phyloP scores from a whole-genome alignment of 1,140 invertebrate genomes.

The Vollenhovia emeryi region DNA sequence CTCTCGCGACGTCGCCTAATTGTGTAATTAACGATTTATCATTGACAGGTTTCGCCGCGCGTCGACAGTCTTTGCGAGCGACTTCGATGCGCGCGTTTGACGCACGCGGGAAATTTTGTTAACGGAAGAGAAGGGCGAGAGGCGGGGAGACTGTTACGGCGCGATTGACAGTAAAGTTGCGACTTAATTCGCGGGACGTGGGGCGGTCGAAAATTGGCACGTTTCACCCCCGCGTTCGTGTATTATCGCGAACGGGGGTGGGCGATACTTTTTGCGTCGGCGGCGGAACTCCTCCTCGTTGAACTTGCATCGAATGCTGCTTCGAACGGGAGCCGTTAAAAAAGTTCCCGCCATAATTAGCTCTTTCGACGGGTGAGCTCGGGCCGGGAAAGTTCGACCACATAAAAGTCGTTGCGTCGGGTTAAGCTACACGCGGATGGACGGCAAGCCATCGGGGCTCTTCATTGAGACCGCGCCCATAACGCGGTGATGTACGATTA shows the following conservation, averaged over 20 bases:
- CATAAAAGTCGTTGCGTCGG: constrained; percentile 63
- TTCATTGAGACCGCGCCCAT: constrained; percentile 40
- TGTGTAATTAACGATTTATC: constrained; percentile 28
- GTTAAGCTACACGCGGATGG: constrained; percentile 28
- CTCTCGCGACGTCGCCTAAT: background rate
- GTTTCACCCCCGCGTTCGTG: background rate
- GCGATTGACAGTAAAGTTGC: background rate
- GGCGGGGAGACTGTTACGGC: background rate
- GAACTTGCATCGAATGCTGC: constrained; percentile 18
- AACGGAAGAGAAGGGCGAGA: too few relatives aligned
- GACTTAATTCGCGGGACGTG: background rate
- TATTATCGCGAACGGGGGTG: background rate
- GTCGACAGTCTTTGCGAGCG: background rate
- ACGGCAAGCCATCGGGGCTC: background rate
- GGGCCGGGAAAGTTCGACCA: constrained; percentile 61
- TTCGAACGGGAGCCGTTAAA: constrained; percentile 40
- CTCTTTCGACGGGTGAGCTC: constrained; percentile 46
- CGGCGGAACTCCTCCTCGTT: background rate
- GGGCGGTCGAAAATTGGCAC: background rate
- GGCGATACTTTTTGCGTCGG: background rate
- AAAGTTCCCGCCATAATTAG: constrained; percentile 57
- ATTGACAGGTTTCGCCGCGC: background rate
- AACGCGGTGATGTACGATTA: background rate
- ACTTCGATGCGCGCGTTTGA: background rate
- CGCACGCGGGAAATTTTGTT: background rate